Evolutionary conservation across 2,797 vertebrate species (phyloP).

Genomic region (Arrhamphus sclerolepis): DNA sequence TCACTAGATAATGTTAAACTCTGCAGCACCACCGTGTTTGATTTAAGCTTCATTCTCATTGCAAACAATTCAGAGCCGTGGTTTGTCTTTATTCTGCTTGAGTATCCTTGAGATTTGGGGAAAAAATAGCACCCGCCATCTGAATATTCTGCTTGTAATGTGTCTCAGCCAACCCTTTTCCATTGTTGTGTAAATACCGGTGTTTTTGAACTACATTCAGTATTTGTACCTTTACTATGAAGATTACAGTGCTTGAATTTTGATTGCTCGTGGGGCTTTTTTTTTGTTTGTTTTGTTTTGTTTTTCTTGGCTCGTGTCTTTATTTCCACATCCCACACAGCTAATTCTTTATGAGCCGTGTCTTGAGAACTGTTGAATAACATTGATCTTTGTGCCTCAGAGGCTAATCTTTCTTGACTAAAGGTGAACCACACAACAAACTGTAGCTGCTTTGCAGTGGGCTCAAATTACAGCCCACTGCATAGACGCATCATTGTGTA

Average conservation of each 20-base stretch:
- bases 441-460: background rate
- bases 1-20: conserved; percentile 13
- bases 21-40: background rate
- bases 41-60: conserved; percentile 15
- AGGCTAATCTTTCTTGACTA: conserved; percentile 10
- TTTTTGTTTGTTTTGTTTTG: too few species aligned
- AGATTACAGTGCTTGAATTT: conserved; percentile 41
- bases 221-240: conserved; percentile 46
- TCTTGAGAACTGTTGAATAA: conserved; percentile 8
- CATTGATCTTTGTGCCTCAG: conserved; percentile 28
- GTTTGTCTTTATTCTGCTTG: conserved; percentile 20
- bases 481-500: conserved; percentile 5
- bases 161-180: conserved; percentile 22
- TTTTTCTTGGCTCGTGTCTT: conserved; percentile 39
- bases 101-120: conserved; percentile 32
- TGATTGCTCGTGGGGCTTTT: conserved; percentile 42
- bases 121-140: conserved; percentile 25
- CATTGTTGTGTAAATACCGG: conserved; percentile 75
- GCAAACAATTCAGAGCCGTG: conserved; percentile 8
- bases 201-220: conserved; percentile 35
- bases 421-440: conserved; percentile 13
- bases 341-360: conserved; percentile 12
- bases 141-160: conserved; percentile 59
- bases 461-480: conserved; percentile 1
- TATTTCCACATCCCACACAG: conserved; percentile 29